phyloP scores from a whole-genome alignment of 1,140 invertebrate species.

The Drosophila teissieri region DNA sequence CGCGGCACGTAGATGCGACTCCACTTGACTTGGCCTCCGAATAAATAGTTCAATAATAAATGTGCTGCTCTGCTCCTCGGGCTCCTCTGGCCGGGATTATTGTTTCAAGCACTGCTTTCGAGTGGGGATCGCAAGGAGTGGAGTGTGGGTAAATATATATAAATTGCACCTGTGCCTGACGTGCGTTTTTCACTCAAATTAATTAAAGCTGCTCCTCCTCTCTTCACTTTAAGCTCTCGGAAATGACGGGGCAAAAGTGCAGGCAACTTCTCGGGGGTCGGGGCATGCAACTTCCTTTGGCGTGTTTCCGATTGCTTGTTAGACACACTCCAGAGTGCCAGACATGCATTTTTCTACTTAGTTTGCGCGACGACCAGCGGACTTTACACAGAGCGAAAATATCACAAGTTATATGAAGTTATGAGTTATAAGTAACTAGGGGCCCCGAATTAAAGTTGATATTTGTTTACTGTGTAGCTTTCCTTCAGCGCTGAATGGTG shows the following conservation, averaged over 20 bases:
- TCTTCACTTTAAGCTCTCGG: constrained; percentile 45
- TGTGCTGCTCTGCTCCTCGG: constrained; percentile 51
- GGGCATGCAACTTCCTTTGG: constrained; percentile 37
- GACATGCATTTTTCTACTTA: constrained; percentile 78
- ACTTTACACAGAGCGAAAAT: constrained; percentile 1
- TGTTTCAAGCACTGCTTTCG: constrained; percentile 60
- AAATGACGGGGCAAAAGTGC: constrained; percentile 41
- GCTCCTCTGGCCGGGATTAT: constrained; percentile 74
- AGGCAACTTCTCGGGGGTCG: neutral
- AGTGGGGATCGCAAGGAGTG: neutral
- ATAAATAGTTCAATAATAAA: constrained; percentile 81
- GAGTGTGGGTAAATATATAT: constrained; percentile 29
- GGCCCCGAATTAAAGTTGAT: no score
- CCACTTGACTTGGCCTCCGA: constrained; percentile 59
- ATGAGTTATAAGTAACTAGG: no score
- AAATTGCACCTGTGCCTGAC: constrained; percentile 80
- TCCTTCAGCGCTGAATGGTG: constrained; percentile 15
- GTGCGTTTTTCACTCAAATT: constrained; percentile 48
- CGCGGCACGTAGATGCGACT: constrained; percentile 63
- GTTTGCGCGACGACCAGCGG: constrained; percentile 34
- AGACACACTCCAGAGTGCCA: constrained; percentile 53
- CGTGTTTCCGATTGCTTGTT: constrained; percentile 75
- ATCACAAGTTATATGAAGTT: no score
- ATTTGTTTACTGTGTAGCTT: constrained; percentile 4
- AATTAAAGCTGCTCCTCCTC: constrained; percentile 59